Evolutionary conservation across 2,888 invertebrate species (phyloP).

Genomic region (Imbricaverruca yamaguchii): DNA sequence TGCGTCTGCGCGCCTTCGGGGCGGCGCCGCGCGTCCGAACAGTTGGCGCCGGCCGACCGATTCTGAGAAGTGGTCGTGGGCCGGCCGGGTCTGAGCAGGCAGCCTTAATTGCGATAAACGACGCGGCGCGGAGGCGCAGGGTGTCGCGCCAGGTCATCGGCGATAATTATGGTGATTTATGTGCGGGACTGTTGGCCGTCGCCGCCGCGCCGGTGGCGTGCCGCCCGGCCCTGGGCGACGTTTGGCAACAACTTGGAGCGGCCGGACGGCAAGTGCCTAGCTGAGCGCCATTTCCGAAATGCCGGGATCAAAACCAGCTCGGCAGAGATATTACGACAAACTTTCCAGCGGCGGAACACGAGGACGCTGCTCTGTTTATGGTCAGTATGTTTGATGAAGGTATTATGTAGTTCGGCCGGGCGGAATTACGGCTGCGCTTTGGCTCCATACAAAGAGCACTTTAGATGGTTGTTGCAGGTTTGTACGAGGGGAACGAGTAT

Average conservation of each 20-base stretch:
- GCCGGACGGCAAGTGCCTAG: not conserved
- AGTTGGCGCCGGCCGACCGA: not conserved
- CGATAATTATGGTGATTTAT: constrained; percentile 8
- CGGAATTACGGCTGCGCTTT: not conserved
- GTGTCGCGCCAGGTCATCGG: not conserved
- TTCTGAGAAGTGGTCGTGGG: not conserved
- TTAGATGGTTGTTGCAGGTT: not conserved
- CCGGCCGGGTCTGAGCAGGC: not conserved
- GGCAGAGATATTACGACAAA: not conserved
- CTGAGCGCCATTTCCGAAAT: not conserved
- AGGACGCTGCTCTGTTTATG: not conserved
- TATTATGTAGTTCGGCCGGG: not conserved
- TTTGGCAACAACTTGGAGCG: not conserved
- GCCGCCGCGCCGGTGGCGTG: not conserved
- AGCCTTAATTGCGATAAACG: constrained; percentile 1
- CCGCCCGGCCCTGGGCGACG: not conserved
- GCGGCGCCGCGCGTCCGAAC: not conserved
- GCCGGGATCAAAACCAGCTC: not conserved
- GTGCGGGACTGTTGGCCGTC: not conserved
- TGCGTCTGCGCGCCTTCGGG: not conserved
- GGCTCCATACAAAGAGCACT: not conserved
- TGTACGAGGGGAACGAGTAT: not conserved
- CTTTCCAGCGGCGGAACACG: not conserved
- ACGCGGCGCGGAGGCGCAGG: not conserved
- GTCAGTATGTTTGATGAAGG: not conserved